Percentiles rank a stretch among this genome's conserved stretches.
These are phyloP conservation scores for Lasius fuliginosus DNA, from an alignment of 2,888 invertebrate genomes.

Conservation along the genomic window DNA sequence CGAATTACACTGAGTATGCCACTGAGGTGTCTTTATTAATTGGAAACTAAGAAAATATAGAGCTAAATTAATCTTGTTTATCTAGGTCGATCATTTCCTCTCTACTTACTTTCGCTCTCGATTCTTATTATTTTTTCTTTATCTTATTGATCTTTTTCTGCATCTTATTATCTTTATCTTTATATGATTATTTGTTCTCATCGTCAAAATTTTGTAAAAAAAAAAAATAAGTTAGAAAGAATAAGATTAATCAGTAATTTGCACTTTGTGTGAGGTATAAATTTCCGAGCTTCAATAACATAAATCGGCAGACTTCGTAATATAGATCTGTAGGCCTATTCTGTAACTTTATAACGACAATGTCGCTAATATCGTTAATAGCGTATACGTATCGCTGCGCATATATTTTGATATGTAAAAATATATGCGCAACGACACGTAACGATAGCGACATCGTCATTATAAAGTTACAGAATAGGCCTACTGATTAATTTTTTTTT, in stretches of 20 bases:
- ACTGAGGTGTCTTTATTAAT: slow-evolving; percentile 1
- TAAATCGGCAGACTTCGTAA: neutral
- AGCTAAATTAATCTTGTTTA: slow-evolving; percentile 23
- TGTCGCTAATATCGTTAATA: too few species aligned
- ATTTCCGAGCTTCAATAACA: neutral
- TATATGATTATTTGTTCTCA: neutral
- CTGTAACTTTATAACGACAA: too few species aligned
- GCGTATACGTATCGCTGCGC: too few species aligned
- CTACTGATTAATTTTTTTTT: too few species aligned
- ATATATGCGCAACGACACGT: too few species aligned
- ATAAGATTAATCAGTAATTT: neutral
- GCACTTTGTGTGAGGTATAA: neutral
- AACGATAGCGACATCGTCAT: too few species aligned
- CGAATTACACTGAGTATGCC: neutral
- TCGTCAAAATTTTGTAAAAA: neutral
- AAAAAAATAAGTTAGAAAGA: neutral
- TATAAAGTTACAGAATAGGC: too few species aligned
- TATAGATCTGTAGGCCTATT: too few species aligned
- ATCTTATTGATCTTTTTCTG: too few species aligned
- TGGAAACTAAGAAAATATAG: neutral
- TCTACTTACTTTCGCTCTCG: neutral
- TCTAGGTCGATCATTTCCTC: neutral
- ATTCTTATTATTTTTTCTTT: neutral
- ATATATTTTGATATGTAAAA: too few species aligned
- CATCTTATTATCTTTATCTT: too few species aligned